Evolutionary conservation across 1,140 invertebrate genomes (phyloP).

Genomic region (Drosophila albomicans): DNA sequence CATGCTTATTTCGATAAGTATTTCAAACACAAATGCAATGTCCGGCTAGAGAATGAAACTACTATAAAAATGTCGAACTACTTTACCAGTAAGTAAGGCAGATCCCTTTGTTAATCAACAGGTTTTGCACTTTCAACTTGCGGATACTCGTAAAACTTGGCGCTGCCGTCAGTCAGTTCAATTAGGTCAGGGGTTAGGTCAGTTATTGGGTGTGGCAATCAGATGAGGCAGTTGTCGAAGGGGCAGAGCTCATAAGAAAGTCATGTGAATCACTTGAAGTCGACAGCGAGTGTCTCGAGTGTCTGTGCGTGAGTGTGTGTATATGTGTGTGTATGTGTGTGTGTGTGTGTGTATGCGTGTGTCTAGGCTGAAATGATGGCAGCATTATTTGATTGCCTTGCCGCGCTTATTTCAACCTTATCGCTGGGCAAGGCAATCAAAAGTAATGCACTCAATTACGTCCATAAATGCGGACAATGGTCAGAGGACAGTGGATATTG

Average conservation of each 20-base stretch:
- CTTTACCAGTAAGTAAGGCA: no score
- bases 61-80: no score
- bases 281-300: background rate
- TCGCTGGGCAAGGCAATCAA: constrained; percentile 64
- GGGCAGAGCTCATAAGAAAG: constrained; percentile 8
- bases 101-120: background rate
- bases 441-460: constrained; percentile 81
- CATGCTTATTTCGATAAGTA: no score
- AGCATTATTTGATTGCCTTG: constrained; percentile 71
- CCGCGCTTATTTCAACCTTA: constrained; percentile 43
- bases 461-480: constrained; percentile 48
- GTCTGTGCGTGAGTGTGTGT: background rate
- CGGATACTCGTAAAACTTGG: background rate
- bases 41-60: no score
- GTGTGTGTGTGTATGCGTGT: constrained; percentile 31
- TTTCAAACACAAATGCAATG: no score
- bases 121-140: background rate
- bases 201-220: background rate
- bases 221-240: background rate
- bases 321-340: background rate
- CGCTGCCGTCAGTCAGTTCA: background rate
- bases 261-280: constrained; percentile 10
- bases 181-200: background rate
- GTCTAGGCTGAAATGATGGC: constrained; percentile 52
- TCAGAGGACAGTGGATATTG: background rate